Conservation (phyloP, 2,888 invertebrate species). For the Synanthedon myopaeformis region DNA sequence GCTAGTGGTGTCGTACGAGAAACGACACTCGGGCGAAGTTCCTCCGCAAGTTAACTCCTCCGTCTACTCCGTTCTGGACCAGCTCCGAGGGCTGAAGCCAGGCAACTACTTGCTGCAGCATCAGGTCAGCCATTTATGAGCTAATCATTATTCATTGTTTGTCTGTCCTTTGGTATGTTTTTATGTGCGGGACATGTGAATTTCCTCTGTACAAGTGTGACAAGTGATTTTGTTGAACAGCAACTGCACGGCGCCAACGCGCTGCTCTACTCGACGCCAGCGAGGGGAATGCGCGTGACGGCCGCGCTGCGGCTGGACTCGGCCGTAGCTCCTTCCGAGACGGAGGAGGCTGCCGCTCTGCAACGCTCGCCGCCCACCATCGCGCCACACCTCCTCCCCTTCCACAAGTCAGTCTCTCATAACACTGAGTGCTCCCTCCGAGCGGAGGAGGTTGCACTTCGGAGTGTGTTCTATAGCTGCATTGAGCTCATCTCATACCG, state of each 20-base stretch:
- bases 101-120: slow-evolving; percentile 42
- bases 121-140: slow-evolving; percentile 22
- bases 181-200: no score
- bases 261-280: slow-evolving; percentile 22
- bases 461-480: no score
- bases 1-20: slow-evolving; percentile 31
- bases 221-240: slow-evolving; percentile 14
- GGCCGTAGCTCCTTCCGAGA: slow-evolving; percentile 9
- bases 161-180: no score
- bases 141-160: no score
- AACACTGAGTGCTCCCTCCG: no score
- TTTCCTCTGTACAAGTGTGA: no score
- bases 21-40: slow-evolving; percentile 4
- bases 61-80: slow-evolving; percentile 22
- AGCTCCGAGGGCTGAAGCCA: slow-evolving; percentile 35
- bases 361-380: slow-evolving; percentile 25
- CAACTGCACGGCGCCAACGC: slow-evolving; percentile 39
- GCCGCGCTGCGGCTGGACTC: slow-evolving; percentile 12
- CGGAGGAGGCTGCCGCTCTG: slow-evolving; percentile 19
- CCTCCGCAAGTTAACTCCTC: slow-evolving; percentile 9
- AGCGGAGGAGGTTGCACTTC: no score
- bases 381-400: slow-evolving; percentile 27
- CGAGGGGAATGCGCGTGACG: neutral
- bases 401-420: slow-evolving; percentile 13
- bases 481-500: no score